phyloP scores from a whole-genome alignment of 2,888 invertebrate species.

The Stratiomys singularior region DNA sequence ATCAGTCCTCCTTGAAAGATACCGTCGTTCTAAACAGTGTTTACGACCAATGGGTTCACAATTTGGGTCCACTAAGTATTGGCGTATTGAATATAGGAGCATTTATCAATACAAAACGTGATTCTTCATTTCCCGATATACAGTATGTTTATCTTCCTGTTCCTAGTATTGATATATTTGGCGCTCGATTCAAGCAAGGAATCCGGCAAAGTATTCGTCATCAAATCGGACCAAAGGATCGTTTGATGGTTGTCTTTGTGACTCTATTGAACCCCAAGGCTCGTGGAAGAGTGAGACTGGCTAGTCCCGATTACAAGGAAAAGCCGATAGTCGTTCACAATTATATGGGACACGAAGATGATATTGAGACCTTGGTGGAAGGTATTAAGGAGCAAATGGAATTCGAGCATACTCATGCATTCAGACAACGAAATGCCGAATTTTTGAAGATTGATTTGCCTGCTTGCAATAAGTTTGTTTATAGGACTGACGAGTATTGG shows the following conservation, averaged over 20 bases:
- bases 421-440: conserved; percentile 66
- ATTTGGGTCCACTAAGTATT: neutral
- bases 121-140: neutral
- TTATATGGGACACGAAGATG: conserved; percentile 70
- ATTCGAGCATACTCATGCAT: conserved; percentile 64
- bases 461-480: conserved; percentile 63
- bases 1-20: neutral
- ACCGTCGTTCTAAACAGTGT: neutral
- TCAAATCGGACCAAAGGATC: conserved; percentile 10
- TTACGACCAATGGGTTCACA: conserved; percentile 35
- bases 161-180: neutral
- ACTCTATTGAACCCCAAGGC: conserved; percentile 68
- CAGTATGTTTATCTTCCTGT: conserved; percentile 25
- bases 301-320: conserved; percentile 69
- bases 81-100: conserved; percentile 19
- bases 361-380: conserved; percentile 67
- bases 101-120: conserved; percentile 5
- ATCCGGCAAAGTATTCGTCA: conserved; percentile 15
- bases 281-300: conserved; percentile 69
- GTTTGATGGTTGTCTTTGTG: conserved; percentile 51
- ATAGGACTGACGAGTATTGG: conserved; percentile 70
- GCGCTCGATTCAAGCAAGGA: neutral
- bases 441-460: conserved; percentile 67
- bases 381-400: conserved; percentile 63
- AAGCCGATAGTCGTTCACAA: conserved; percentile 72